Percentiles rank a stretch among this genome's conserved stretches.
Conservation (phyloP, 2,113 vertebrate genomes). For the Chaetura pelagica region DNA sequence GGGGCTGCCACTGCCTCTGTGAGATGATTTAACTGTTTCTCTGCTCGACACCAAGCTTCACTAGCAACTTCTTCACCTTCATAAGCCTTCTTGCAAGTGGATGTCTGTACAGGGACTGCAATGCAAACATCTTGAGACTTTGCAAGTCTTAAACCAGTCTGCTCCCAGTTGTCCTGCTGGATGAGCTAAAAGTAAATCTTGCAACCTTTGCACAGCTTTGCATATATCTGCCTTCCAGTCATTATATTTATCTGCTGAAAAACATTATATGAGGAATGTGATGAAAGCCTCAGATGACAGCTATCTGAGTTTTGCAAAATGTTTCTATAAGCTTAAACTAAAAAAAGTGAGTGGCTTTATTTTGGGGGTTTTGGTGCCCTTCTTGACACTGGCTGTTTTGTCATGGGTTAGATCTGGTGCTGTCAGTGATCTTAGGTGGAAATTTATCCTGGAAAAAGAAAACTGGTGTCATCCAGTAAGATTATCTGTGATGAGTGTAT, state of each 20-base stretch:
- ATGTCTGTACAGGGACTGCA: neutral
- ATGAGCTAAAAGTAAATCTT: neutral
- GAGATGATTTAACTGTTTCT: neutral
- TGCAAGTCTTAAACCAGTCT: neutral
- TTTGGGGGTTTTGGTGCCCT: neutral
- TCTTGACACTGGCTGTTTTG: neutral
- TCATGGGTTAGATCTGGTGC: neutral
- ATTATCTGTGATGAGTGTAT: neutral
- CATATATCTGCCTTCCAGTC: neutral
- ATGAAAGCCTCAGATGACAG: neutral
- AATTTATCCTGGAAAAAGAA: neutral
- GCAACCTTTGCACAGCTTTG: neutral
- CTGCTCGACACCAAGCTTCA: neutral
- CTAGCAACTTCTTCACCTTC: neutral
- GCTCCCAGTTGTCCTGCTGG: neutral
- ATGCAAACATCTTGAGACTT: neutral
- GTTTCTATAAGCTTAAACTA: neutral
- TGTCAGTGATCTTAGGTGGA: neutral
- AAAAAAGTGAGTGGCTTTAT: neutral
- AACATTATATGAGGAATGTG: neutral
- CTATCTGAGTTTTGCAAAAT: neutral
- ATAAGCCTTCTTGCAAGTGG: neutral
- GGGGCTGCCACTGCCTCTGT: neutral
- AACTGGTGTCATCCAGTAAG: neutral
- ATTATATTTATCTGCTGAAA: neutral